A percentile compares a stretch with the other conserved stretches of the same genome.
Evolutionary conservation across 2,888 invertebrate genomes (phyloP).

Genomic region (Cenopis cana): DNA sequence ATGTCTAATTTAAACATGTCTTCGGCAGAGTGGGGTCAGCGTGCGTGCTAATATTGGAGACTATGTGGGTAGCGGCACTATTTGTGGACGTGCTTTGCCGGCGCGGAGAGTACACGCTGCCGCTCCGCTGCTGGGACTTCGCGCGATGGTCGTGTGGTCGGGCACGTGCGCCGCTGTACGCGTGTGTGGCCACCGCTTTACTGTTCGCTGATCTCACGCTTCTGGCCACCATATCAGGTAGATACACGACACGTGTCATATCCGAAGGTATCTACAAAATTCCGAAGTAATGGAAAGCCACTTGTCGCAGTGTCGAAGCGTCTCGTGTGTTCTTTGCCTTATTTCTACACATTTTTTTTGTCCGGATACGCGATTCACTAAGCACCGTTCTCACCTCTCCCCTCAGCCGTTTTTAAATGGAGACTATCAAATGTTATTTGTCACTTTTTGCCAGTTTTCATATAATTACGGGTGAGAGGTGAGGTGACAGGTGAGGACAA

Average conservation of each 20-base stretch:
- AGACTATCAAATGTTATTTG: no score
- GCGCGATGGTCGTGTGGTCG: conserved; percentile 78
- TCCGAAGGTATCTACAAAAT: no score
- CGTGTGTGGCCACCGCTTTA: conserved; percentile 76
- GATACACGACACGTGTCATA: background rate
- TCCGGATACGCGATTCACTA: no score
- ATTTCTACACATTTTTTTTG: background rate
- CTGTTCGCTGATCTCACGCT: conserved; percentile 75
- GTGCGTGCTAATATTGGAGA: conserved; percentile 73
- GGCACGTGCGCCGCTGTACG: conserved; percentile 77
- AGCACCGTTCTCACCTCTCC: no score
- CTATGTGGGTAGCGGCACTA: conserved; percentile 80
- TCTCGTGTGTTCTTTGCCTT: background rate
- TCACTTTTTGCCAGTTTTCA: no score
- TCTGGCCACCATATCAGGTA: conserved; percentile 72
- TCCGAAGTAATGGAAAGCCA: no score
- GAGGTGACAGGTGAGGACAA: no score
- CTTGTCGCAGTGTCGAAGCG: no score
- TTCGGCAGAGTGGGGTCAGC: conserved; percentile 70
- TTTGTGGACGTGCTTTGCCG: conserved; percentile 78
- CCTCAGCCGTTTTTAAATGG: no score
- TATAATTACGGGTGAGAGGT: no score
- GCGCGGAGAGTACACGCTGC: conserved; percentile 75
- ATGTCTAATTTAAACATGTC: background rate
- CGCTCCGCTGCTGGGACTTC: conserved; percentile 80